Base-by-base conservation (phyloP, 2,113 vertebrate species). In the Calidris pugnax region DNA sequence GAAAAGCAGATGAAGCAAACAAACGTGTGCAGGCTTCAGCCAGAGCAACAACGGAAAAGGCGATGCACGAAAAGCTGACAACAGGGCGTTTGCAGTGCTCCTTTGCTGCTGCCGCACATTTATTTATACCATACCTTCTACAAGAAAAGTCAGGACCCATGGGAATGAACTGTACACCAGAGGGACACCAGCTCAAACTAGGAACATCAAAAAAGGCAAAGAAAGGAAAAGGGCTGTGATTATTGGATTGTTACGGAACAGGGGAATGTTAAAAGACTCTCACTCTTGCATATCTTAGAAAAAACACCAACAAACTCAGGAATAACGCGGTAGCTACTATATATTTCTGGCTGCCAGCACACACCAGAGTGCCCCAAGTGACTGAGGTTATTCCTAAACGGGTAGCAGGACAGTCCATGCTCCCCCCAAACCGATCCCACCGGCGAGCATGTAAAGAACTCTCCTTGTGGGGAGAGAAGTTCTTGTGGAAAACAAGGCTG, bases 111-210 rank as follows among this genome's bases (percentile, higher is more conserved):
- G 87, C 87, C 85, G 71, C 71, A 95, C 85, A 43, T 14, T 27
- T 14, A 73, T 87, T 71, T 32, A 97, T 97, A 98, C 98, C 94
- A 35, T 99, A 99, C 99, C 99, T 99, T 99, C 99, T 98, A 98
- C 86, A 98, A 96, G 98, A 98, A 98, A 99, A 98, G 97, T 99
- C 98, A 93, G 98, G 98, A 90, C 94, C 98, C 96, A 98, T 95
- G 95, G 97, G 91, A 97, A 72, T 96, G 96, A 94, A 97, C 32
- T 97, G 98, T 78, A 98, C 97, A 55, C 98, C 98, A 96, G 98
- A 99, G 75, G 99, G 99, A 98, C 99, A 99, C 99, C 99, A 99
- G 97, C 99, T 99, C 98, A 99, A 98, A 98, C 99, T 99, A 89
- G 95, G 96, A 95, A 98, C 80, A 86, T 94, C 94, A 97, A 95